phyloP scores from a whole-genome alignment of 2,113 vertebrate genomes.

The Heptranchias perlo region DNA sequence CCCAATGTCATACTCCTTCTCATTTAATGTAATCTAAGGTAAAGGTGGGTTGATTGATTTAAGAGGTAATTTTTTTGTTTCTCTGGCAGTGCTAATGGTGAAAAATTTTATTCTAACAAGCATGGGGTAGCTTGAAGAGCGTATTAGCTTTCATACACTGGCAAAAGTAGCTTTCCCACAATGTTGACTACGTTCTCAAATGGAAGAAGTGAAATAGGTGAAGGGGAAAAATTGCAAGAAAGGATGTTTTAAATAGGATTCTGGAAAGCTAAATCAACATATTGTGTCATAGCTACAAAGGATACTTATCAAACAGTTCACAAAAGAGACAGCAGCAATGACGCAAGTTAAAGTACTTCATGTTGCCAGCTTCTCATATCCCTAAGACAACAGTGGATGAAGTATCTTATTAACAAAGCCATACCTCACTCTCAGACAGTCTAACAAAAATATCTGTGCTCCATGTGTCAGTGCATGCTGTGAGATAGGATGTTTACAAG shows the following conservation, averaged over 20 bases:
- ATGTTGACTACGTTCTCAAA: neutral
- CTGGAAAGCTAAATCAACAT: slow-evolving; percentile 1
- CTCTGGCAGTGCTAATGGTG: neutral
- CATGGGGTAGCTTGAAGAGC: neutral
- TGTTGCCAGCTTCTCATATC: slow-evolving; percentile 31
- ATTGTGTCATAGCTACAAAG: slow-evolving; percentile 20
- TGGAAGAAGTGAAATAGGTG: neutral
- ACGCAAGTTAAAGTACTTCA: slow-evolving; percentile 18
- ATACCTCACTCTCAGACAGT: slow-evolving; percentile 19
- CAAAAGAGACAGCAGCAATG: slow-evolving; percentile 12
- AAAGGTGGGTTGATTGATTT: neutral
- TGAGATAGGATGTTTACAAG: neutral
- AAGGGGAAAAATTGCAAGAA: no score
- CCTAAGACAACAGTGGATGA: slow-evolving; percentile 28
- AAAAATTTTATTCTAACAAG: neutral
- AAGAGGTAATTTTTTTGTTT: neutral
- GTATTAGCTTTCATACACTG: neutral
- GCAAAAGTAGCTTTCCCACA: neutral
- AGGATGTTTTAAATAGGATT: slow-evolving; percentile 1
- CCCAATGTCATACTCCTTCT: neutral
- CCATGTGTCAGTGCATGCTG: neutral
- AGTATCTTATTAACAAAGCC: slow-evolving; percentile 23
- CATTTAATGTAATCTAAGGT: neutral
- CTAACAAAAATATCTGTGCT: neutral
- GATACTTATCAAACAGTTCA: slow-evolving; percentile 19